Base-by-base conservation (phyloP, 2,797 vertebrate species). In the Micropoecilia bifurca region DNA sequence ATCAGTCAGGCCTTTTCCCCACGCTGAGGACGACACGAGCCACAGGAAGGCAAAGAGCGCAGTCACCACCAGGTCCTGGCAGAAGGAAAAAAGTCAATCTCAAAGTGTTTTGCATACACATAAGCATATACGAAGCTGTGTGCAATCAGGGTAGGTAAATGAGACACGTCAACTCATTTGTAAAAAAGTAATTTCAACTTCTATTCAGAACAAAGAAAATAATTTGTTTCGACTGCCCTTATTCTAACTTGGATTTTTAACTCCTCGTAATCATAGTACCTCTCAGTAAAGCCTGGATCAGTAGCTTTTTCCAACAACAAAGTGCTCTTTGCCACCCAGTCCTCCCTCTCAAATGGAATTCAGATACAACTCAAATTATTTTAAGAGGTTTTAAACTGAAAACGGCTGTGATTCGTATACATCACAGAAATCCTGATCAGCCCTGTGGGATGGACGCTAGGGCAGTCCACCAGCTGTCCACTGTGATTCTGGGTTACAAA, bases 1-100 rank as follows among this genome's bases (percentile, higher is more conserved):
- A 22, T 99, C 97, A 0, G 94, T 97, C 83, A 99, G 94, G 66
- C 97, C 98, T 88, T 99, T 98, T 77, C 95, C 98, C 98, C 98
- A 99, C 2, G 98, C 98, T 0, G 97, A 97, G 45, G 98, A 97
- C 0, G 97, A 98, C 85, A 99, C 98, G 74, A 99, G 94, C 98
- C 98, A 99, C 85, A 99, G 95, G 94, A 99, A 98, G 75, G 98
- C 94, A 71, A 99, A 99, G 85, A 91, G 95, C 41, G 96, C 95
- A 0, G 98, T 99, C 90, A 98, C 46, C 20, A 97, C 89, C 89
- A 99, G 96, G 92, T 99, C 98, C 98, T 99, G 80, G 36, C 13
- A 81, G 55, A 69, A 68, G 55, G 0, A 80, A 48, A 81, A 33
- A 13, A 61, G 6, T 41, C 1, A 25, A 50, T 4, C 25, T 45